Evolutionary conservation across 2,113 vertebrate genomes (phyloP).

Genomic region (Podarcis muralis): DNA sequence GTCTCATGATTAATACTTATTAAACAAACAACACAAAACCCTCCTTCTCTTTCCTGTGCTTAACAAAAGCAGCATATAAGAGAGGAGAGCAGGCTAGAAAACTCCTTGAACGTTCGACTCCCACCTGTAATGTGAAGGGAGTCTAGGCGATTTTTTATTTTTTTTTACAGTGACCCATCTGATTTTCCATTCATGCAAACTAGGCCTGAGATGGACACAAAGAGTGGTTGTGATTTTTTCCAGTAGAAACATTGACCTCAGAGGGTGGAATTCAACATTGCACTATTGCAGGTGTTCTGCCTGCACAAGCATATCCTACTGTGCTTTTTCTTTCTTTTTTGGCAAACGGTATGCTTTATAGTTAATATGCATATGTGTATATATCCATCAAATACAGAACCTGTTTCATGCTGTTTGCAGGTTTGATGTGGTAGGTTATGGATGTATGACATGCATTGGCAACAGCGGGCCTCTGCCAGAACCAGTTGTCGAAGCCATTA

Average conservation of each 20-base stretch:
- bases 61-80: background rate
- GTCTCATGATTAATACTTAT: background rate
- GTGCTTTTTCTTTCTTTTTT: no score
- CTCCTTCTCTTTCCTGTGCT: background rate
- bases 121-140: background rate
- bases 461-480: constrained; percentile 97
- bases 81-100: background rate
- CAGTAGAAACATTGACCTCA: background rate
- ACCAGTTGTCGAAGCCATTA: constrained; percentile 90
- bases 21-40: background rate
- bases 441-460: constrained; percentile 99
- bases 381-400: background rate
- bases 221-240: background rate
- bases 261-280: background rate
- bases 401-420: constrained; percentile 64
- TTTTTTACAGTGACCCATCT: no score
- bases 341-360: background rate
- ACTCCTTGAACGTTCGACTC: background rate
- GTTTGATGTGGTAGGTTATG: constrained; percentile 97
- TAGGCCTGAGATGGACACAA: background rate
- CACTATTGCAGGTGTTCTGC: no score
- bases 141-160: background rate
- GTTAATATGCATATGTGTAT: no score
- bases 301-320: no score
- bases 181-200: no score